Conservation (phyloP, 1,140 invertebrate species). For the Colletes latitarsis region DNA sequence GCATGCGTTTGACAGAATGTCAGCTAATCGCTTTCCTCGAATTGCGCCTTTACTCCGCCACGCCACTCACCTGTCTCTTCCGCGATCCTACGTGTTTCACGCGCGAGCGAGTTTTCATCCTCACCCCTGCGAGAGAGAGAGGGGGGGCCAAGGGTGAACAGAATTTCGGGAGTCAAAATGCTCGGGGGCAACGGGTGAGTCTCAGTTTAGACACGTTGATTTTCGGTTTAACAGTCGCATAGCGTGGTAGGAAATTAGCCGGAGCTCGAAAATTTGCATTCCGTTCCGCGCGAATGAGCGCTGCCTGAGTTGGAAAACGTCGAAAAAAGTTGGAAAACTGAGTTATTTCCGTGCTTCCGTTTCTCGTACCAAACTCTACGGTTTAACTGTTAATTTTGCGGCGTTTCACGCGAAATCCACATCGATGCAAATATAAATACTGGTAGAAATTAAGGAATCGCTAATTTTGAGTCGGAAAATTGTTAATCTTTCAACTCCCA, state of each 20-base stretch:
- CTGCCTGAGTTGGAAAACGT: not conserved
- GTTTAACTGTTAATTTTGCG: no score
- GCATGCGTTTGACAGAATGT: conserved; percentile 54
- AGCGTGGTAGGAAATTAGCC: not conserved
- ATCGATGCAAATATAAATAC: no score
- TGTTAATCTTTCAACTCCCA: no score
- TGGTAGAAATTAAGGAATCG: no score
- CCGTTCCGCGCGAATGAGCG: no score
- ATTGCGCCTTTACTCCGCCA: conserved; percentile 40
- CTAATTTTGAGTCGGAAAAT: no score
- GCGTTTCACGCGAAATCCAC: no score
- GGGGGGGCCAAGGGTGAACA: not conserved
- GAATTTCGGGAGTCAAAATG: conserved; percentile 3
- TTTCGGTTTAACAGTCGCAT: not conserved
- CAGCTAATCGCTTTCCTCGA: conserved; percentile 53
- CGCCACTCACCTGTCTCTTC: conserved; percentile 45
- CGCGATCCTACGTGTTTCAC: conserved; percentile 36
- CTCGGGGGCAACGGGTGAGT: not conserved
- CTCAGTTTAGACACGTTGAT: conserved; percentile 14
- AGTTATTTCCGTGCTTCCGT: no score
- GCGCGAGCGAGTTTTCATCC: conserved; percentile 17
- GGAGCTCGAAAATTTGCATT: no score
- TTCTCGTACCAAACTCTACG: not conserved
- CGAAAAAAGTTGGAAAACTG: not conserved
- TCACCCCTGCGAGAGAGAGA: no score